These are phyloP conservation scores for Hyles vespertilio DNA, from an alignment of 1,140 invertebrate species.

Conservation along the genomic window DNA sequence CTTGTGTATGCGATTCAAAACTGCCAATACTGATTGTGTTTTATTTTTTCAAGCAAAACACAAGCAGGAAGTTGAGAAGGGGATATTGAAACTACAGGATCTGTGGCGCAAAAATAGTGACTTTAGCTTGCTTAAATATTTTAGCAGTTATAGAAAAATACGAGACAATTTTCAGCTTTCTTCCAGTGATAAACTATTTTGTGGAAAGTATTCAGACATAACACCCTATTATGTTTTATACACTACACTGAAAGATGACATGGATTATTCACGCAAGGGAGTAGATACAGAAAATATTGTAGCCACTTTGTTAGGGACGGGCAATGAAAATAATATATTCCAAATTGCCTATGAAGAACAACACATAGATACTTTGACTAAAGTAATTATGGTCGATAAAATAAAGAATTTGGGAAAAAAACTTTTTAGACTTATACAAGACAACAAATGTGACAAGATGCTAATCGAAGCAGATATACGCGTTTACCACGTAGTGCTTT, in stretches of 20 bases:
- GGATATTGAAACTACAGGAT: conserved; percentile 4
- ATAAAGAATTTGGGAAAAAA: conserved; percentile 4
- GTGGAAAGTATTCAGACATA: not conserved
- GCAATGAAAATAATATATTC: not conserved
- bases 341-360: not conserved
- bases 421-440: conserved; percentile 1
- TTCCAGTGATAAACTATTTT: conserved; percentile 1
- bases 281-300: not conserved
- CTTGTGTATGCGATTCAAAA: conserved; percentile 6
- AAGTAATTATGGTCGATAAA: conserved; percentile 5
- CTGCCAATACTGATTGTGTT: not conserved
- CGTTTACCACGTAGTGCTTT: conserved; percentile 14
- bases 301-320: conserved; percentile 8
- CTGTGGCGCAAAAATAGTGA: not conserved
- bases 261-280: not conserved
- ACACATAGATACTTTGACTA: not conserved
- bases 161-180: conserved; percentile 6
- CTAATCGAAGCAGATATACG: conserved; percentile 4
- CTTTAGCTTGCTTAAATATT: conserved; percentile 11
- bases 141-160: conserved; percentile 13
- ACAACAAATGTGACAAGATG: conserved; percentile 3
- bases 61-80: conserved; percentile 8
- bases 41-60: conserved; percentile 21
- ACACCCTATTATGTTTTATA: conserved; percentile 11
- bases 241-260: conserved; percentile 9